Base-by-base conservation (phyloP, 2,113 vertebrate genomes). In the Helogale parvula region DNA sequence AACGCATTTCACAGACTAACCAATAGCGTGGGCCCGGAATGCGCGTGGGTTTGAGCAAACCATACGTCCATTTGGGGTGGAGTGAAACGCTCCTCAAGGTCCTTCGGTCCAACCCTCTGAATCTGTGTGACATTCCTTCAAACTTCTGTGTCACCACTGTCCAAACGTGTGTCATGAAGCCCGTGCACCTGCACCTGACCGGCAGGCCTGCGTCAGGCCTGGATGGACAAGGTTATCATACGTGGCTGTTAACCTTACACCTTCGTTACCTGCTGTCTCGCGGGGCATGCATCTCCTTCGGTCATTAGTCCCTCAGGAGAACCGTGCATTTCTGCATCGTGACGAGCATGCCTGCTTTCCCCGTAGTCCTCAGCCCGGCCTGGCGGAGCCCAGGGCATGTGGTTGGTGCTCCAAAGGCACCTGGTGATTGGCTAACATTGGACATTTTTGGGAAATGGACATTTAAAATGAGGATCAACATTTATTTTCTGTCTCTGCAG, bases 81-180 rank as follows among this genome's bases (percentile, higher is more conserved):
- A 31, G 25, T 29, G 10, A 27, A 23, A 14, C 12, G 21, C 10
- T 87, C 41, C 60, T 31, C 2, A 41, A 9, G 1, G 0, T 19
- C 2, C 52, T 33, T 38, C 4, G 0, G n/a, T 83, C 35, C 31
- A 21, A 5, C 27, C 50, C 31, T 38, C 50, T 45, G 27, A 5
- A 0, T 12, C 74, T 3, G 0, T 23, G 31, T 0, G 3, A 8
- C 2, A 2, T 69, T 29, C 52, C 33, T 21, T 27, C 35, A 25
- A 35, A 5, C 5, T 33, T 13, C 60, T 3, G 38, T 52, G 33
- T 80, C 29, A 35, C n/a, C 21, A 21, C n/a, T 7, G 12, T 27
- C 35, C n/a, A 54, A 33, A 17, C 0, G 5, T 0, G 2, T 9
- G 35, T 35, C 35, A 35, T 10, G 10, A 5, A 2, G 2, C 45